Conservation (phyloP, 2,797 vertebrate genomes). For the Typhlichthys subterraneus region DNA sequence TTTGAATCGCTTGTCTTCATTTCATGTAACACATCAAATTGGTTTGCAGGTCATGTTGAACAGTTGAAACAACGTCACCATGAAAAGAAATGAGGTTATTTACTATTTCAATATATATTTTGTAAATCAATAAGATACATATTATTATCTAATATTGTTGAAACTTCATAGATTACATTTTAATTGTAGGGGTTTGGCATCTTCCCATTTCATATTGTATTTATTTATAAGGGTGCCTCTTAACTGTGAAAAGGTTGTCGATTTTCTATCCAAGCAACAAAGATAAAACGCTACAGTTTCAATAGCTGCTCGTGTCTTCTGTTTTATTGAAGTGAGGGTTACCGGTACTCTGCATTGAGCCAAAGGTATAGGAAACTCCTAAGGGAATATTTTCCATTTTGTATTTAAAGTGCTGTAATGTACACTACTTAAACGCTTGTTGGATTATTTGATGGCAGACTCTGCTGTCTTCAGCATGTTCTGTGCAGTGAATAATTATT, state of each 20-base stretch:
- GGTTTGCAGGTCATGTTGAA: slow-evolving; percentile 44
- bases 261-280: slow-evolving; percentile 44
- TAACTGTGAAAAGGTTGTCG: slow-evolving; percentile 59
- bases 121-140: slow-evolving; percentile 61
- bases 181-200: slow-evolving; percentile 31
- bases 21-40: slow-evolving; percentile 57
- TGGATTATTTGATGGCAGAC: slow-evolving; percentile 1
- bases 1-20: slow-evolving; percentile 39
- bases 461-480: slow-evolving; percentile 26
- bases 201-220: slow-evolving; percentile 39
- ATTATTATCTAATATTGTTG: slow-evolving; percentile 56
- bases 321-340: background rate
- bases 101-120: slow-evolving; percentile 62
- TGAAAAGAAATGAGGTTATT: slow-evolving; percentile 38
- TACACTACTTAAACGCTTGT: no score
- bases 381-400: slow-evolving; percentile 11
- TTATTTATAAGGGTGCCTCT: slow-evolving; percentile 49
- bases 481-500: slow-evolving; percentile 22
- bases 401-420: background rate
- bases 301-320: background rate
- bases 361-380: slow-evolving; percentile 15
- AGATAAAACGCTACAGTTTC: slow-evolving; percentile 44
- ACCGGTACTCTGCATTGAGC: slow-evolving; percentile 21
- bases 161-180: slow-evolving; percentile 47
- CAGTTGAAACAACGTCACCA: slow-evolving; percentile 35